Evolutionary conservation across 92 coral and sea anemone genomes (phyloP).

Genomic region (Porites evermanni): DNA sequence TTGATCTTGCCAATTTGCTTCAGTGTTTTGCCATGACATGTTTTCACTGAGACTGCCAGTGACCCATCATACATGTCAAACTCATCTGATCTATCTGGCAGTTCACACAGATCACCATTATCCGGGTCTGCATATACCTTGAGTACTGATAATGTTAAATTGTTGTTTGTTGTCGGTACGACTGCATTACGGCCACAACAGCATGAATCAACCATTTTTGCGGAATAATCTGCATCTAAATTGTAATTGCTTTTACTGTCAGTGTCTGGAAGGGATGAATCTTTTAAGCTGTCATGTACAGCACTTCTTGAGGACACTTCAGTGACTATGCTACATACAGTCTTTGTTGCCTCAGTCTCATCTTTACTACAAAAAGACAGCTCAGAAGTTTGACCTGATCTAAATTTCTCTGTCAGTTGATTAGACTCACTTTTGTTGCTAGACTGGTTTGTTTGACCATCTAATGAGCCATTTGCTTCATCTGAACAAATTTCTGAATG

Average conservation of each 20-base stretch:
- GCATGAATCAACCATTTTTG: background rate
- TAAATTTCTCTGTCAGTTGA: background rate
- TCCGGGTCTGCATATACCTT: constrained; percentile 10
- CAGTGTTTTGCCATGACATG: constrained; percentile 1
- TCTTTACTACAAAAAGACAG: background rate
- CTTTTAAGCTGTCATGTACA: background rate
- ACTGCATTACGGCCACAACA: background rate
- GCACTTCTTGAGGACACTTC: background rate
- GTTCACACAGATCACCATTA: background rate
- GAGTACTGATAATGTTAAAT: constrained; percentile 27
- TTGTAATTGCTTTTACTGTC: background rate
- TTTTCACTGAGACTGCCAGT: constrained; percentile 22
- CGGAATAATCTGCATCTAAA: background rate
- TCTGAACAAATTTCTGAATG: background rate
- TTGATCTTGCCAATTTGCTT: constrained; percentile 35
- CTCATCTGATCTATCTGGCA: constrained; percentile 9
- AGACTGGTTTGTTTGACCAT: background rate
- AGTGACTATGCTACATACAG: background rate
- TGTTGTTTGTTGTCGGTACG: constrained; percentile 8
- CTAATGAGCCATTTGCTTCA: background rate
- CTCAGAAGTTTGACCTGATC: background rate
- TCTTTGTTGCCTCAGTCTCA: background rate
- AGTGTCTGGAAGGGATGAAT: background rate
- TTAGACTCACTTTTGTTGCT: background rate
- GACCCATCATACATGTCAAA: constrained; percentile 55